Base-by-base conservation (phyloP, 1,140 invertebrate genomes). In the Pentalonia nigronervosa region DNA sequence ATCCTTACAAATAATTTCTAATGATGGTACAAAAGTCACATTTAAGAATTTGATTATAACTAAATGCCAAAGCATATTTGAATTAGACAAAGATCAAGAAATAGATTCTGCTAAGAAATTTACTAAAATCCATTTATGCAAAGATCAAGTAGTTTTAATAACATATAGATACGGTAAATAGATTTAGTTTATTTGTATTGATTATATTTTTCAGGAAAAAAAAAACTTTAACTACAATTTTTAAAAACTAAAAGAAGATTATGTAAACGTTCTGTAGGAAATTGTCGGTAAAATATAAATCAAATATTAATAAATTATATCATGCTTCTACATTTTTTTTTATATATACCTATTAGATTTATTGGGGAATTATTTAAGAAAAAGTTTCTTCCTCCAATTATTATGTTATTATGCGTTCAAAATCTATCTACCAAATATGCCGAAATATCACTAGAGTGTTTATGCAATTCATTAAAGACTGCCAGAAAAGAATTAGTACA, bases 291-390 rank as follows among this genome's bases (percentile, higher is more conserved):
- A 95, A 93, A 94, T 83, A 87, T 91, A 91, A 30, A 92, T 47
- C 1, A 50, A 50, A 50, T 50, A 25, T 50, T 47, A 36, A 89
- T 36, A 89, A 53, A 34, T 7, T 34, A 30, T 14, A 4, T 67
- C 30, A 87, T n/a, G 17, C 7, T 48, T 14, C 14, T 87, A 45
- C 8, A 48, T 47, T 20, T 53, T 11, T 56, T 14, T 56, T 56
- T 56, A n/a, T 4, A 41, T 90, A 94, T 36, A n/a, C n/a, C n/a
- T n/a, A 95, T 30, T 94, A 96, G 97, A 94, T 97, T 98, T 95
- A 97, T 97, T 96, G 98, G 98, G 94, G 99, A 99, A 96, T 96
- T 99, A 23, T 99, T 97, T 95, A 99, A 99, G 95, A 96, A 98
- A 94, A 97, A 97, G 94, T 99, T 99, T 97, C 95, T 99, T 48